phyloP scores from a whole-genome alignment of 2,797 vertebrate species.

The Uromys caudimaculatus region DNA sequence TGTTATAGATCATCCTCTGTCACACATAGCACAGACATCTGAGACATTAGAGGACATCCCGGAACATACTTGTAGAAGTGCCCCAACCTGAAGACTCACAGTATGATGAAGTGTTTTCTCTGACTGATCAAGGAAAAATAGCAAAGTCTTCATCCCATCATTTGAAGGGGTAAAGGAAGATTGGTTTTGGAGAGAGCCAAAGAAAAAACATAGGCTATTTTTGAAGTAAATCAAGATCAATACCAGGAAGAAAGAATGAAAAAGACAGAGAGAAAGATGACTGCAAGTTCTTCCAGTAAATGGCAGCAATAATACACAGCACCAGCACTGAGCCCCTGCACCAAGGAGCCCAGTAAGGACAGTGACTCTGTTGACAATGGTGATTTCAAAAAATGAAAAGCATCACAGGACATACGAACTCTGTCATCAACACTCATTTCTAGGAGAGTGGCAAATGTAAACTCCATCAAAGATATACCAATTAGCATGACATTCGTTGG shows the following conservation, averaged over 20 bases:
- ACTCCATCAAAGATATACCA: conserved; percentile 41
- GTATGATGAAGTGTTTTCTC: background rate
- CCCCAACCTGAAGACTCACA: background rate
- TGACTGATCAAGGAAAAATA: conserved; percentile 47
- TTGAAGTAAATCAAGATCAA: conserved; percentile 41
- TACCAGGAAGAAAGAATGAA: background rate
- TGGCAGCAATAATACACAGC: conserved; percentile 23
- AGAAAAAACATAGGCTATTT: background rate
- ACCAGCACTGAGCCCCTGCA: conserved; percentile 35
- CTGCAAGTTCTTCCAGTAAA: background rate
- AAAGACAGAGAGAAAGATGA: background rate
- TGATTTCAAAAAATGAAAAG: conserved; percentile 50
- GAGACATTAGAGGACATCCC: background rate
- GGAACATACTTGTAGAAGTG: background rate
- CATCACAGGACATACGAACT: conserved; percentile 8
- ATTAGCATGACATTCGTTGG: background rate
- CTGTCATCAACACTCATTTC: conserved; percentile 49
- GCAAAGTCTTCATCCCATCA: background rate
- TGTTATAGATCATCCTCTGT: background rate
- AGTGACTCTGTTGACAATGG: conserved; percentile 49
- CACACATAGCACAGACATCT: background rate
- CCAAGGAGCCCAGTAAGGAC: conserved; percentile 58
- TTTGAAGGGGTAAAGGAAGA: conserved; percentile 26
- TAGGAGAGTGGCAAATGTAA: conserved; percentile 22
- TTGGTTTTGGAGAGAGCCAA: background rate